These are phyloP conservation scores for Anguilla pacifica DNA, from an alignment of 2,797 vertebrate species.

Conservation along the genomic window DNA sequence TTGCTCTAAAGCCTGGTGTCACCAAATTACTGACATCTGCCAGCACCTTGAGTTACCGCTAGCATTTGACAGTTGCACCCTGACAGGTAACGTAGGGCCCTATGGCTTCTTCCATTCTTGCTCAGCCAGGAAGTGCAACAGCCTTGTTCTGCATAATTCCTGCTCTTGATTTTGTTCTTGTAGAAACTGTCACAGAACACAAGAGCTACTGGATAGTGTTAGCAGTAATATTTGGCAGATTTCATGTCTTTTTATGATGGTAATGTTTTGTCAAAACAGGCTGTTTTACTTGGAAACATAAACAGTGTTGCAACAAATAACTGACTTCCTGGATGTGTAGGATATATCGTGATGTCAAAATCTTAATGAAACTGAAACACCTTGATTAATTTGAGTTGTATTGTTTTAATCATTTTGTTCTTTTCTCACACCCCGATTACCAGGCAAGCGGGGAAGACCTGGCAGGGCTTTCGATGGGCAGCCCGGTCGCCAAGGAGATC, in stretches of 20 bases:
- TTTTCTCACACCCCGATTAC: not conserved
- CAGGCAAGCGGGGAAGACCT: constrained; percentile 75
- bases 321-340: not conserved
- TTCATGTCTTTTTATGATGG: not conserved
- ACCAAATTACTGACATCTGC: too few relatives aligned
- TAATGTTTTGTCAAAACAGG: not conserved
- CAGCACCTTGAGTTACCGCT: too few relatives aligned
- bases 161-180: not conserved
- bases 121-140: not conserved
- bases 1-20: too few relatives aligned
- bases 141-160: not conserved
- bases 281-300: not conserved
- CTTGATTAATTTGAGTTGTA: not conserved
- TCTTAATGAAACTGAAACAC: not conserved
- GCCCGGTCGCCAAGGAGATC: constrained; percentile 72
- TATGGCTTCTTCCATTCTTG: not conserved
- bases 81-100: too few relatives aligned
- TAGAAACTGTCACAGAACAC: not conserved
- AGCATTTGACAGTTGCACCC: too few relatives aligned
- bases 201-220: not conserved
- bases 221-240: not conserved
- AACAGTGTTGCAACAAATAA: not conserved
- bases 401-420: constrained; percentile 31
- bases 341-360: not conserved
- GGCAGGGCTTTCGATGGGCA: constrained; percentile 74